Conservation (phyloP, 2,888 invertebrate genomes). For the Slavum lentiscoides region DNA sequence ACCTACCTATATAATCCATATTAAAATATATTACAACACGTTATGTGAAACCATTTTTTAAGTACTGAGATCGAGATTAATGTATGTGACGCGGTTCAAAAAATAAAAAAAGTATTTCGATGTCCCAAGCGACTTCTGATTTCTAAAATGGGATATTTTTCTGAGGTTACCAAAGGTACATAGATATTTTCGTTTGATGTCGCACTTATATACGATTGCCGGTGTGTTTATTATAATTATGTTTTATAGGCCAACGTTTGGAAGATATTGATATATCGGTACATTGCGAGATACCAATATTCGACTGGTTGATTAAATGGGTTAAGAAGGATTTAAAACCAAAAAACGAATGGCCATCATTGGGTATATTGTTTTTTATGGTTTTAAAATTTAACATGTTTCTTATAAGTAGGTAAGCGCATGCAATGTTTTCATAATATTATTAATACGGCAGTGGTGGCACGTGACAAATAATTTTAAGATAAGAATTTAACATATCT, state of each 20-base stretch:
- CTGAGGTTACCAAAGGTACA: constrained; percentile 75
- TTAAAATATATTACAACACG: not conserved
- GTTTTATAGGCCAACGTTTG: constrained; percentile 67
- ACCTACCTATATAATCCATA: not conserved
- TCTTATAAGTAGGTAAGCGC: not conserved
- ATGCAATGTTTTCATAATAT: too few relatives aligned
- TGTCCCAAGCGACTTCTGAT: constrained; percentile 85
- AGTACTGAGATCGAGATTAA: constrained; percentile 88
- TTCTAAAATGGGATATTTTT: constrained; percentile 94
- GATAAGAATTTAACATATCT: too few relatives aligned
- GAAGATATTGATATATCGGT: constrained; percentile 96
- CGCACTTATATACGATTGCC: not conserved
- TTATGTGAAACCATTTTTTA: constrained; percentile 2
- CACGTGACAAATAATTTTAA: too few relatives aligned
- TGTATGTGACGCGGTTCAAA: constrained; percentile 92
- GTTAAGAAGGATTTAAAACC: constrained; percentile 76
- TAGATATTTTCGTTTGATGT: not conserved
- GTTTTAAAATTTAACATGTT: not conserved
- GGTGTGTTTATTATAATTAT: constrained; percentile 24
- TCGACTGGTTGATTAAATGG: constrained; percentile 96
- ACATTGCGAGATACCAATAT: constrained; percentile 93
- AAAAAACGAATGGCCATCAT: constrained; percentile 69
- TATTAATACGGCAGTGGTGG: too few relatives aligned
- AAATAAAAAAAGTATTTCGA: constrained; percentile 82
- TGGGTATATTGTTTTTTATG: constrained; percentile 56